Evolutionary conservation across 1,140 invertebrate species (phyloP), one percentile per base, ranked within the genome.

Genomic region (Cyclargus thomasi): DNA sequence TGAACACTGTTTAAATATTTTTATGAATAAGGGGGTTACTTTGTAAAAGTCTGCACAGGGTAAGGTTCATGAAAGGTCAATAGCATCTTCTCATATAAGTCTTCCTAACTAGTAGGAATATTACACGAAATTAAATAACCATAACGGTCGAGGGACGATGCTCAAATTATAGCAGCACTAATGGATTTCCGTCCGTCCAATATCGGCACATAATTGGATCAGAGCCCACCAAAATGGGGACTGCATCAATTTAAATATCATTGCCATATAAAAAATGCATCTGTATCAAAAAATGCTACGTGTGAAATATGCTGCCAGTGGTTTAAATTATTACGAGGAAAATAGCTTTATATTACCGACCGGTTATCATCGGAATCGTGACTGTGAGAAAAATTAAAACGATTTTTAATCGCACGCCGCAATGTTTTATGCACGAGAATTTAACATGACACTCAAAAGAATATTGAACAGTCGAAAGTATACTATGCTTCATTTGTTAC

Each of bases 131-230:
- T 47, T 36, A 64, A 64, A 64, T 39, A 20, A 59, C 55, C 63
- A 64, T 47, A 64, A 64, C 36, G 63, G 29, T 20, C n/a, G 36
- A 18, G 29, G 71, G 69, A 71, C 70, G 65, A 63, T 59, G 35
- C 68, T 69, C 68, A 77, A 79, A 78, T 79, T 74, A 64, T 18
- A 36, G 17, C 36, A n/a, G 73, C 72, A 73, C 68, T 81, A 81
- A 79, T 81, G 79, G 77, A 76, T 78, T 74, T 67, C 72, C 74
- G 74, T 68, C 65, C 68, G 53, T 53, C 70, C 75, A 72, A 81
- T 79, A 79, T 79, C 70, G 77, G 71, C 76, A 74, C 77, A 75
- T 81, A 81, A 81, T 79, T 81, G 74, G 74, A 81, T 79, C 73
- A 81, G 53, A 53, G 63, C 68, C 36, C 67, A 63, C 69, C 64